Base-by-base conservation (phyloP, 2,888 invertebrate species). In the Tetrapedia diversipes region DNA sequence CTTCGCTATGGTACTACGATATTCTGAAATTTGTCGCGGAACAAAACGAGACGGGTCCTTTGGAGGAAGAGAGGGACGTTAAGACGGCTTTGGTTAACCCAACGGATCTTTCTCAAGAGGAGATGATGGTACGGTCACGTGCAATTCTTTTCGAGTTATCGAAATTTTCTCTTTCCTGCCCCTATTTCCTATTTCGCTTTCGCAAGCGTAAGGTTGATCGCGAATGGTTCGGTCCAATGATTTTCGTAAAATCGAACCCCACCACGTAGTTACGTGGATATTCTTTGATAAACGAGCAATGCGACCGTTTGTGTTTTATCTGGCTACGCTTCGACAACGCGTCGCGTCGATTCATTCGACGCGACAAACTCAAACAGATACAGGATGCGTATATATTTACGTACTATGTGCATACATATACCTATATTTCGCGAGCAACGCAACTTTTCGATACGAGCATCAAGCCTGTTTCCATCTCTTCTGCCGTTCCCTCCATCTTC, bases 1-100 rank as follows among this genome's bases (percentile, higher is more conserved):
- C 83, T 0, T 79, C 82, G 4, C 57, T 84, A 2, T 84, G 84
- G 84, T 84, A 84, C 34, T 84, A 83, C 64, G 83, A 84, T 3
- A 66, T 79, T 14, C 41, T 84, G 3, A 83, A 78, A 41, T 84
- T 84, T 24, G 83, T 84, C 7, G 80, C 79, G 14, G 84, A 84
- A 0, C 72, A 82, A 22, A 80, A 83, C 64, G 82, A 83, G 39
- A 43, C 51, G 1, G 14, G 57, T 14, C 8, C 37, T 11, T 3
- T 49, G 16, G 71, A 76, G 19, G 70, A 65, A n/a, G 72, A 77
- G n/a, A 47, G 41, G 32, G 60, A 69, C 19, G n/a, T 57, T 34
- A 71, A 67, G 22, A 79, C 56, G n/a, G 27, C 27, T n/a, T 1
- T 65, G 54, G 27, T 56, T n/a, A 19, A 43, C 51, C 47, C 59